Conservation (phyloP, 1,140 invertebrate species). For the Notospermus geniculatus region DNA sequence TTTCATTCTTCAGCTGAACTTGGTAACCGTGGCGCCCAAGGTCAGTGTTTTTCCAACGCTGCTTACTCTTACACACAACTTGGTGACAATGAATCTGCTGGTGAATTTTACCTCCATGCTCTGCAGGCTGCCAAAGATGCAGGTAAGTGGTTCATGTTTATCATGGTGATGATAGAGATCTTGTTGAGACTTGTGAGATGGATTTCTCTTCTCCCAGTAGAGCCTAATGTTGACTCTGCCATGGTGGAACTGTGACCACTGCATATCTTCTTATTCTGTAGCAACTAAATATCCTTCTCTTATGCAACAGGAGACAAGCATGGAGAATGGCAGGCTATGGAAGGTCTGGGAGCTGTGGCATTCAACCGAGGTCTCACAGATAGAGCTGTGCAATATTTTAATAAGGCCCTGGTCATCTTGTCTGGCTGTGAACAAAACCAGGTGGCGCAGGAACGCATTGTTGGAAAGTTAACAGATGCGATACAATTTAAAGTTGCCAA, state of each 20-base stretch:
- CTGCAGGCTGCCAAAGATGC: constrained; percentile 36
- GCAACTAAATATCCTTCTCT: background rate
- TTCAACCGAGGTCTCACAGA: constrained; percentile 26
- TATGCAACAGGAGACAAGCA: constrained; percentile 29
- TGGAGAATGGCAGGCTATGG: constrained; percentile 38
- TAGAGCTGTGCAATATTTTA: constrained; percentile 24
- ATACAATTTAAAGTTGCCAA: constrained; percentile 12
- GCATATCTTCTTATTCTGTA: background rate
- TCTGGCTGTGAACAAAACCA: constrained; percentile 11
- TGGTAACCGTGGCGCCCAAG: constrained; percentile 31
- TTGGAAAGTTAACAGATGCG: constrained; percentile 29
- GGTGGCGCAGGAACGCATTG: constrained; percentile 30
- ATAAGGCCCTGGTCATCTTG: constrained; percentile 16
- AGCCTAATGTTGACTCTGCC: too few species aligned
- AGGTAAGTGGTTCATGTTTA: too few species aligned
- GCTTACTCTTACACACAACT: constrained; percentile 39
- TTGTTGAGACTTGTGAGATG: too few species aligned
- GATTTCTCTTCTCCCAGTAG: too few species aligned
- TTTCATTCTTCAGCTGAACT: constrained; percentile 25
- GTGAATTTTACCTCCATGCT: constrained; percentile 37
- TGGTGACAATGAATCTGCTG: constrained; percentile 26
- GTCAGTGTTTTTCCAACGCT: constrained; percentile 41
- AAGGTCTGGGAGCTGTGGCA: constrained; percentile 36
- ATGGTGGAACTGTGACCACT: too few species aligned
- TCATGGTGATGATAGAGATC: too few species aligned